Base-by-base conservation (phyloP, 1,140 invertebrate genomes). In the Rhopalosiphum padi region DNA sequence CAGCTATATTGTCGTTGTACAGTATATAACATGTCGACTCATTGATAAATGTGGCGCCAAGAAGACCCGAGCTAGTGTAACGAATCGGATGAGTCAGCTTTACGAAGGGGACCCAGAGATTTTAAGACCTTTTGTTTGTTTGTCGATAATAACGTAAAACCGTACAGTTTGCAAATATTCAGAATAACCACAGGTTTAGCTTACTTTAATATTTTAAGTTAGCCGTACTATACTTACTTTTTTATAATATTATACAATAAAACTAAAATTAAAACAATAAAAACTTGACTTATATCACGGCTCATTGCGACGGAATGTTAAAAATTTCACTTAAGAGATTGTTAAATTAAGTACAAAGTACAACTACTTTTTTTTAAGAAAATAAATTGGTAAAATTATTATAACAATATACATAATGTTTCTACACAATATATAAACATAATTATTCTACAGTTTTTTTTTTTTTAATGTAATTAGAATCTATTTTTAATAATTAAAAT, bases 31-130 rank as follows among this genome's bases (percentile, higher is more conserved):
- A 55, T 37, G 87, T 89, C 48, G 48, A 37, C 48, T 55, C 87
- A 21, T 25, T 89, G 35, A 89, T 53, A 89, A 53, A 89, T 89
- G 87, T 89, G 87, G 87, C 87, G 87, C 87, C 87, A 89, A 9
- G 35, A 23, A 23, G 51, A 37, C 87, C 86, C 48, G 5, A 35
- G 18, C 48, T 21, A 53, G 46, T 21, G 25, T 87, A 88, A 51
- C 86, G 86, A 88, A 51, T 48, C 85, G 25, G 30, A 87, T 48
- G 43, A 88, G 86, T 88, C 86, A 46, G 46, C 86, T 87, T 51
- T 88, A 46, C 2, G 46, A 51, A 18, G 86, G 46, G 46, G 46
- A 88, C 30, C 43, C 25, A 88, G n/a, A 88, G 48, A 30, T 37
- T 9, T 68, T 68, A 68, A n/a, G 30, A 88, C 30, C 46, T 11